Evolutionary conservation across 1,140 invertebrate species (phyloP).

Genomic region (Subanguina moxae): DNA sequence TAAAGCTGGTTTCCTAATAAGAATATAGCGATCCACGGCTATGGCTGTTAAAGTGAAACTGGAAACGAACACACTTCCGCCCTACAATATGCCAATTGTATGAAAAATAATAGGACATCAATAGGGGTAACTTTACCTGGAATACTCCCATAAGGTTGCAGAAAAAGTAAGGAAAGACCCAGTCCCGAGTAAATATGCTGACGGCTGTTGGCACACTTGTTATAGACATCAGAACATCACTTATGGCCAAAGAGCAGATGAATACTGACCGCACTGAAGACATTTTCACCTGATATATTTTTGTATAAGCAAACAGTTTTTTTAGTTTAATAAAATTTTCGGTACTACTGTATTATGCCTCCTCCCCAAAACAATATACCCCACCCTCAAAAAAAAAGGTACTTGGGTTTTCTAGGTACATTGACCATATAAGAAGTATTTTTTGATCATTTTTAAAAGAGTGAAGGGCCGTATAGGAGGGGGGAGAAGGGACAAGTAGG

Average conservation of each 20-base stretch:
- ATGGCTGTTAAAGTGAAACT: constrained; percentile 58
- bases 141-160: constrained; percentile 59
- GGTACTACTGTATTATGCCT: too few relatives aligned
- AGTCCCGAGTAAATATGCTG: constrained; percentile 56
- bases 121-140: constrained; percentile 35
- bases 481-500: too few relatives aligned
- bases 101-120: neutral
- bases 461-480: too few relatives aligned
- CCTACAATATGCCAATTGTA: constrained; percentile 36
- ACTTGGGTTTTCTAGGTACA: too few relatives aligned
- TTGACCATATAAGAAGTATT: too few relatives aligned
- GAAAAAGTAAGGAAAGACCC: constrained; percentile 56
- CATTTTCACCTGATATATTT: constrained; percentile 53
- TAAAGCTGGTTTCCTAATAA: constrained; percentile 50
- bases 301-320: too few relatives aligned
- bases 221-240: constrained; percentile 54
- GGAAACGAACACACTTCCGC: constrained; percentile 58
- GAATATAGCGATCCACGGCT: constrained; percentile 55
- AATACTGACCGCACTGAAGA: constrained; percentile 56
- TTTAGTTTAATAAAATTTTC: constrained; percentile 11
- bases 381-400: too few relatives aligned
- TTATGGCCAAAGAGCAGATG: constrained; percentile 53
- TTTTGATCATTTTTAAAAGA: too few relatives aligned
- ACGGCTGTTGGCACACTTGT: constrained; percentile 55
- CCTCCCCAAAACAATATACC: too few relatives aligned